Evolutionary conservation across 2,888 invertebrate species (phyloP).

Genomic region (Drosophila lacicola): DNA sequence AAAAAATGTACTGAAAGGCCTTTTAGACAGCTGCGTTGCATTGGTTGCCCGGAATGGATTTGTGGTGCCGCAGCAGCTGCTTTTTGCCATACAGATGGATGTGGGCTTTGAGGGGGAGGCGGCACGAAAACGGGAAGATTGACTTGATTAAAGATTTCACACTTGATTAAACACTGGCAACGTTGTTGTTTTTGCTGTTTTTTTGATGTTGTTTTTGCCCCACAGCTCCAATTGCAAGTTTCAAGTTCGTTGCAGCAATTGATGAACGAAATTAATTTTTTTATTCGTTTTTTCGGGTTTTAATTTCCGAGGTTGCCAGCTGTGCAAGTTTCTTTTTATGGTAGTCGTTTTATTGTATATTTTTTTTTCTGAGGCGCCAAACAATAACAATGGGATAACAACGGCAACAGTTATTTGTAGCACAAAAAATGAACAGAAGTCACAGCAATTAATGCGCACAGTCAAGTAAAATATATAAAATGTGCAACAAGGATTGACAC

Average conservation of each 20-base stretch:
- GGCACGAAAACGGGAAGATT: constrained; percentile 23
- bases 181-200: constrained; percentile 10
- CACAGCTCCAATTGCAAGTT: constrained; percentile 49
- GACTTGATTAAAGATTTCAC: constrained; percentile 76
- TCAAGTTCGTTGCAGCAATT: constrained; percentile 61
- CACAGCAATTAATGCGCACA: constrained; percentile 20
- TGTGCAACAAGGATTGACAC: constrained; percentile 17
- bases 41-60: constrained; percentile 38
- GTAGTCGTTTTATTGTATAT: constrained; percentile 20
- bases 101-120: neutral
- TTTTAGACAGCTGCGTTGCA: constrained; percentile 65
- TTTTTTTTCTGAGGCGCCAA: neutral
- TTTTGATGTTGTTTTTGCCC: constrained; percentile 10
- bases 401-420: constrained; percentile 11
- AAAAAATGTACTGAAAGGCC: constrained; percentile 27
- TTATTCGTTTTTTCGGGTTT: constrained; percentile 12
- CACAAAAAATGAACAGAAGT: constrained; percentile 8
- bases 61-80: constrained; percentile 38
- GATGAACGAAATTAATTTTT: constrained; percentile 30
- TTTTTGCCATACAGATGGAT: constrained; percentile 16
- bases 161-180: constrained; percentile 68
- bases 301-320: constrained; percentile 39
- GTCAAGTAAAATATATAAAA: constrained; percentile 9
- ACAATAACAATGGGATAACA: constrained; percentile 2
- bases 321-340: constrained; percentile 26